Conservation (phyloP, 2,888 invertebrate species). For the Cephalotes varians region DNA sequence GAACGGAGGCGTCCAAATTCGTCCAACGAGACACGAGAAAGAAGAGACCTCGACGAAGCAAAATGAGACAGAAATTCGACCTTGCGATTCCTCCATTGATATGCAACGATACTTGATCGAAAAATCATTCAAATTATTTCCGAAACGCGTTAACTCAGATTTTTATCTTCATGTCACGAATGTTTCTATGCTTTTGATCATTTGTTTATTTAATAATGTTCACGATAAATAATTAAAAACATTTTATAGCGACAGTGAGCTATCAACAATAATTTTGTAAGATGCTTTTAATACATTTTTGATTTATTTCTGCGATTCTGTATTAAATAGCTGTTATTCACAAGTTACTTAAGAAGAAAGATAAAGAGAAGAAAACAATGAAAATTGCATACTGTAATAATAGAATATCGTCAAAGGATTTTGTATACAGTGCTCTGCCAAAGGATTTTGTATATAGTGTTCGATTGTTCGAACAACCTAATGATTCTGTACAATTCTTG, state of each 20-base stretch:
- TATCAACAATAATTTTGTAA: neutral
- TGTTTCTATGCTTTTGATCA: neutral
- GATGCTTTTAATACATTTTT: neutral
- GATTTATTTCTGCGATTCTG: too few species aligned
- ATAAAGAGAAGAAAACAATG: neutral
- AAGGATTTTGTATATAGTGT: too few species aligned
- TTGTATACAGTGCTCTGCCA: too few species aligned
- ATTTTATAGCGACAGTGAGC: neutral
- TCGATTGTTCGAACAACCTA: too few species aligned
- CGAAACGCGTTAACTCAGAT: neutral
- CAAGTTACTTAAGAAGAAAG: neutral
- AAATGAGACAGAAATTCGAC: constrained; percentile 14
- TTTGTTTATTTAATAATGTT: neutral
- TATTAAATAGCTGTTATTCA: neutral
- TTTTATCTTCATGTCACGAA: neutral
- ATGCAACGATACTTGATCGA: neutral
- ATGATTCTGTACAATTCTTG: too few species aligned
- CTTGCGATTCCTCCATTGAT: neutral
- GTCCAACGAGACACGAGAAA: neutral
- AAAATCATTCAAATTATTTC: neutral
- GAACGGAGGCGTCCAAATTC: constrained; percentile 3
- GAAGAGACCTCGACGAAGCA: neutral
- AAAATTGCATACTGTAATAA: too few species aligned
- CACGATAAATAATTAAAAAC: neutral
- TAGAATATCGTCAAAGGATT: too few species aligned